Conservation (phyloP, 2,888 invertebrate genomes). For the Slavum lentiscoides region DNA sequence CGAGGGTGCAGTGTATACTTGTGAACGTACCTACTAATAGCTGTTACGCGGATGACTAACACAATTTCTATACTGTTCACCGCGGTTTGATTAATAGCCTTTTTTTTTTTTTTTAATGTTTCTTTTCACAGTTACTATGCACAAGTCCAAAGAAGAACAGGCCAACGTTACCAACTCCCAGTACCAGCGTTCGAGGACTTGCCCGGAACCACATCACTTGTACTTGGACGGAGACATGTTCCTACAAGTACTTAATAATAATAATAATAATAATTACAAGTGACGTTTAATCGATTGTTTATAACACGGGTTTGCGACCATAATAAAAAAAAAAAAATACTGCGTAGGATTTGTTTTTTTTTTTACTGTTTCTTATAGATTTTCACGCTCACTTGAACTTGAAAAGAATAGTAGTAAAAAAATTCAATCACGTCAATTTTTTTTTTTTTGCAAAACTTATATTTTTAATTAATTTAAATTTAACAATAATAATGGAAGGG, state of each 20-base stretch:
- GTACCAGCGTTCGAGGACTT: constrained; percentile 67
- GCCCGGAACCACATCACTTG: constrained; percentile 74
- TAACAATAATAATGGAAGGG: no score
- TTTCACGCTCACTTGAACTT: no score
- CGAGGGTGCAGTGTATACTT: constrained; percentile 37
- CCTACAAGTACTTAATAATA: constrained; percentile 73
- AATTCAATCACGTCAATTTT: no score
- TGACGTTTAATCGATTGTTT: no score
- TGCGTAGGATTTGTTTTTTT: no score
- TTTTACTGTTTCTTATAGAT: no score
- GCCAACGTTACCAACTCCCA: constrained; percentile 59
- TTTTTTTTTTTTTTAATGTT: constrained; percentile 57
- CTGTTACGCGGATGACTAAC: constrained; percentile 42
- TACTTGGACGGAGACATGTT: constrained; percentile 94
- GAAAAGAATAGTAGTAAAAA: no score
- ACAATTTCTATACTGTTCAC: constrained; percentile 22
- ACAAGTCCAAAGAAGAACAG: constrained; percentile 85
- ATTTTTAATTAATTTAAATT: no score
- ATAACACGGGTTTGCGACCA: no score
- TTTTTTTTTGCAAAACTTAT: no score
- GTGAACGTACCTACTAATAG: neutral
- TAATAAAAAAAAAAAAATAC: no score
- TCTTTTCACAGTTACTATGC: constrained; percentile 80
- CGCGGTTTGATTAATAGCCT: constrained; percentile 40
- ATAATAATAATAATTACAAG: neutral